Percentiles rank a stretch among this genome's conserved stretches.
phyloP scores from a whole-genome alignment of 2,888 invertebrate genomes.

The Mylabris sibirica region DNA sequence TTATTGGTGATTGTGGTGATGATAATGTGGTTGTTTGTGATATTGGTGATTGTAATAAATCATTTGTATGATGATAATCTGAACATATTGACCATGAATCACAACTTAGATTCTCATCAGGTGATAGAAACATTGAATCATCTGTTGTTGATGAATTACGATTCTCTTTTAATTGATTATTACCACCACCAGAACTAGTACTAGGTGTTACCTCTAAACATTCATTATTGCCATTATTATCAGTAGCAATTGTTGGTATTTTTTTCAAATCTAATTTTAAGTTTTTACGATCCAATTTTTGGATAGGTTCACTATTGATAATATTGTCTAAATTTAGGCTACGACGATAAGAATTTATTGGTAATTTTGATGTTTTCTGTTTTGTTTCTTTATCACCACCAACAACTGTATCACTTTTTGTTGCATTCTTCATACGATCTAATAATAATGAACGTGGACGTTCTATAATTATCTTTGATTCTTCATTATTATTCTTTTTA shows the following conservation, averaged over 20 bases:
- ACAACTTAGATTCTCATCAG: slow-evolving; percentile 66
- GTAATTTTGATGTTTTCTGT: slow-evolving; percentile 54
- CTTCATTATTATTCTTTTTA: slow-evolving; percentile 37
- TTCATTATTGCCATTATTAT: slow-evolving; percentile 30
- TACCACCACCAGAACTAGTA: slow-evolving; percentile 7
- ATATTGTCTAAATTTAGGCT: slow-evolving; percentile 57
- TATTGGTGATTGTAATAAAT: slow-evolving; percentile 45
- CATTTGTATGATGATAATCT: slow-evolving; percentile 57
- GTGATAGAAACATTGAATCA: slow-evolving; percentile 64
- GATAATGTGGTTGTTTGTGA: slow-evolving; percentile 1
- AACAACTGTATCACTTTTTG: slow-evolving; percentile 59
- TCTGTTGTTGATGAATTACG: slow-evolving; percentile 62
- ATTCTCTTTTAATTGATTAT: slow-evolving; percentile 46
- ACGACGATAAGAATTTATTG: slow-evolving; percentile 55
- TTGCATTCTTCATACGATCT: slow-evolving; percentile 64
- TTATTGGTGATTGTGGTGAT: slow-evolving; percentile 55
- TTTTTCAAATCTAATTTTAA: slow-evolving; percentile 25
- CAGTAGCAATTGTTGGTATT: slow-evolving; percentile 17
- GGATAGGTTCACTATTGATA: slow-evolving; percentile 24
- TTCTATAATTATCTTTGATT: slow-evolving; percentile 60
- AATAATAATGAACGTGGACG: slow-evolving; percentile 66
- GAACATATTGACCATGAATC: slow-evolving; percentile 76
- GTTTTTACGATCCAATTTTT: slow-evolving; percentile 14
- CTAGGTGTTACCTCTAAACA: slow-evolving; percentile 15
- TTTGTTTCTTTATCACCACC: slow-evolving; percentile 41